Conservation (phyloP, 2,888 invertebrate species). For the Urechis unicinctus region DNA sequence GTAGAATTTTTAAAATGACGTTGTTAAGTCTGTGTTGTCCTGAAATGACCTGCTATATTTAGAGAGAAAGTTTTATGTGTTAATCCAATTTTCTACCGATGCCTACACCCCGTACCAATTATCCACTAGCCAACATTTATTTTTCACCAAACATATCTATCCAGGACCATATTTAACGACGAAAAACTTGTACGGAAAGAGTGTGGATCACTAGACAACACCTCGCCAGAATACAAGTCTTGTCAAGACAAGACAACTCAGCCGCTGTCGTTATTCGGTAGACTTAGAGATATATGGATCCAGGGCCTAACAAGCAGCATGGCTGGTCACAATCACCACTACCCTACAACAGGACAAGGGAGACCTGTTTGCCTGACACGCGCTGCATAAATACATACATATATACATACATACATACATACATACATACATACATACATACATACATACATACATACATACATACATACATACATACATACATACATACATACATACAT, state of each 20-base stretch:
- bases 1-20: too few relatives aligned
- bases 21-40: too few relatives aligned
- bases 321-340: neutral
- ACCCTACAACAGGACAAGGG: neutral
- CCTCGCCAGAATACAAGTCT: neutral
- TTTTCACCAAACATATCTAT: too few relatives aligned
- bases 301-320: too few relatives aligned
- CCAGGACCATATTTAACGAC: too few relatives aligned
- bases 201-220: too few relatives aligned
- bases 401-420: neutral
- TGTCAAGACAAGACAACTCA: constrained; percentile 1
- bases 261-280: neutral
- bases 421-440: neutral
- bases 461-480: neutral
- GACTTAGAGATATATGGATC: neutral
- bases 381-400: neutral
- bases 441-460: neutral
- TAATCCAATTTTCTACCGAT: too few relatives aligned
- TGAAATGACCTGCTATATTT: too few relatives aligned
- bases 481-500: neutral
- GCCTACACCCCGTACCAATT: too few relatives aligned
- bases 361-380: neutral
- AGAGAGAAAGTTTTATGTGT: too few relatives aligned
- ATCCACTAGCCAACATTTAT: too few relatives aligned
- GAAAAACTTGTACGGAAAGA: too few relatives aligned